Evolutionary conservation across 2,888 invertebrate genomes (phyloP).

Genomic region (Tricholauxania praeusta): DNA sequence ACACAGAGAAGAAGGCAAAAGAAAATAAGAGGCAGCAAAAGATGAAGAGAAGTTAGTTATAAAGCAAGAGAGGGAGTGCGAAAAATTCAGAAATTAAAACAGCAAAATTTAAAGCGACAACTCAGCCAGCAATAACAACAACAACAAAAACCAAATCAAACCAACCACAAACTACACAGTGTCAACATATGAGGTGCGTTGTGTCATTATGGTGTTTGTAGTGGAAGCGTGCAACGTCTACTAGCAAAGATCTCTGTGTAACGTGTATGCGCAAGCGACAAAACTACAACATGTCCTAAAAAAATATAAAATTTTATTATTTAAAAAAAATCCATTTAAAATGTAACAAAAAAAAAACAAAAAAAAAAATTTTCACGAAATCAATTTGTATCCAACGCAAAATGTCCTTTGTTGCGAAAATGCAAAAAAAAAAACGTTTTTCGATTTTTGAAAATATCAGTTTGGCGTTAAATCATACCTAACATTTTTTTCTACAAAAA

Average conservation of each 20-base stretch:
- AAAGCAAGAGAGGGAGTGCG: constrained; percentile 8
- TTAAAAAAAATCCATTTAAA: constrained; percentile 13
- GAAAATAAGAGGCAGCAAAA: too few species aligned
- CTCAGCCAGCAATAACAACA: constrained; percentile 47
- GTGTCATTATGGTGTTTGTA: neutral
- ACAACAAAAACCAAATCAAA: constrained; percentile 20
- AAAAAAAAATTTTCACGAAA: neutral
- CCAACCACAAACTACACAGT: constrained; percentile 9
- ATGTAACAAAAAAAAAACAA: constrained; percentile 10
- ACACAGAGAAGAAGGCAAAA: too few species aligned
- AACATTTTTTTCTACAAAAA: neutral
- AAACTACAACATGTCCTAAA: constrained; percentile 8
- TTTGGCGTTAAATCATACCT: neutral
- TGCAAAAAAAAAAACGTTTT: constrained; percentile 2
- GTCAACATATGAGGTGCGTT: neutral
- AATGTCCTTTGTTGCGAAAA: neutral
- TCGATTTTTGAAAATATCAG: neutral
- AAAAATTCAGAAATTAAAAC: constrained; percentile 38
- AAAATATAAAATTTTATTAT: neutral
- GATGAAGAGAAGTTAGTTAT: too few species aligned
- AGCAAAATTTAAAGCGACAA: constrained; percentile 29
- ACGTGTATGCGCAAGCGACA: constrained; percentile 7
- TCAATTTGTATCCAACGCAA: neutral
- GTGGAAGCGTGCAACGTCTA: neutral
- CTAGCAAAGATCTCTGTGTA: constrained; percentile 1